Base-by-base conservation (phyloP, 2,113 vertebrate genomes). In the Sterrhoptilus dennistouni region DNA sequence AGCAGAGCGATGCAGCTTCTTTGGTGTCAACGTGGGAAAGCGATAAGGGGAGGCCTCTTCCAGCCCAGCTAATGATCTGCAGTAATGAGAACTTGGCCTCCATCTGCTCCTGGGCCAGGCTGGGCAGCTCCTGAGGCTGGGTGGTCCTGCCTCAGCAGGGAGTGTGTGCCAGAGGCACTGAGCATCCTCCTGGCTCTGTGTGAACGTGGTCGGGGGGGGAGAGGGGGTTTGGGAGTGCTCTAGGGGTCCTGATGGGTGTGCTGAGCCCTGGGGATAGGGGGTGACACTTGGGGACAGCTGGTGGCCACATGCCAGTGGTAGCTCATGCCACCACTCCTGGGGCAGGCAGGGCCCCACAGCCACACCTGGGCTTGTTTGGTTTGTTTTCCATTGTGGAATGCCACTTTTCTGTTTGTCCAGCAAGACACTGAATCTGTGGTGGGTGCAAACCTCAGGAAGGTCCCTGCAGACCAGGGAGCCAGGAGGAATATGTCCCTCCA, bases 51-150 rank as follows among this genome's bases (percentile, higher is more conserved):
- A 82, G 70, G 84, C 36, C 65, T 45, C 29, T 93, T 70, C 65
- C 90, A 6, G 0, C 15, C 25, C 45, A 20, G 77, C 84, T 91
- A 40, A 90, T 15, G 68, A 86, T 33, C 70, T 83, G 78, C 50
- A 40, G 53, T 69, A 90, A 92, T 74, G 88, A 95, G 92, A 88
- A 65, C 75, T 88, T 94, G 94, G 95, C 85, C 75, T 72, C 50
- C 18, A 1, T 36, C 78, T 28, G 49, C 69, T 84, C 83, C 22
- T 47, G 0, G 0, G 40, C 6, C 8, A 1, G 70, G 42, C 47
- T 5, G 52, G 84, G 72, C 56, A 53, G 96, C 88, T 45, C 47
- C 6, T 3, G 22, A 11, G 11, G 57, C 57, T 86, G 95, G 86
- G 89, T 89, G 83, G 87, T 87, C 92, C 87, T 68, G 77, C 27